Percentiles rank a stretch among this genome's conserved stretches.
phyloP scores from a whole-genome alignment of 2,888 invertebrate species.

The Dastarcus helophoroides region DNA sequence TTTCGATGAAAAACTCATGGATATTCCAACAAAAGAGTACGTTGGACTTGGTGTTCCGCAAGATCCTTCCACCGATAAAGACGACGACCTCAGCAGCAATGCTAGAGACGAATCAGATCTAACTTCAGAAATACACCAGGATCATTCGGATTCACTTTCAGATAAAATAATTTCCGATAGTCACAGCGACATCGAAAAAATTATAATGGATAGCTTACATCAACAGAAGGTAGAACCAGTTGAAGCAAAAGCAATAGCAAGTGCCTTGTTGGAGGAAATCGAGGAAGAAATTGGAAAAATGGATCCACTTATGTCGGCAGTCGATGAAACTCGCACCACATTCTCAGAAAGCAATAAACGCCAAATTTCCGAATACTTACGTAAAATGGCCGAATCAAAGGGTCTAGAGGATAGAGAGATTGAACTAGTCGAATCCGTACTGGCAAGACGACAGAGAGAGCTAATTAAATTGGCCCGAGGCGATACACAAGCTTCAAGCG shows the following conservation, averaged over 20 bases:
- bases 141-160: slow-evolving; percentile 32
- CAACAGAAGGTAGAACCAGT: slow-evolving; percentile 37
- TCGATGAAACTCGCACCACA: slow-evolving; percentile 14
- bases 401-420: slow-evolving; percentile 39
- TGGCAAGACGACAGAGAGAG: slow-evolving; percentile 37
- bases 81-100: slow-evolving; percentile 31
- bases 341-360: slow-evolving; percentile 25
- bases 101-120: slow-evolving; percentile 32
- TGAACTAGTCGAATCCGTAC: slow-evolving; percentile 40
- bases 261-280: slow-evolving; percentile 42
- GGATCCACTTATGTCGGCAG: slow-evolving; percentile 14
- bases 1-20: slow-evolving; percentile 31
- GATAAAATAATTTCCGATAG: slow-evolving; percentile 34
- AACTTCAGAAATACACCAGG: slow-evolving; percentile 34
- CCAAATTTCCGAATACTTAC: slow-evolving; percentile 36
- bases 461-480: slow-evolving; percentile 34
- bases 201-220: slow-evolving; percentile 34
- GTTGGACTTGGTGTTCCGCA: background rate
- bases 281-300: slow-evolving; percentile 42
- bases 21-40: slow-evolving; percentile 10
- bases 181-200: slow-evolving; percentile 34
- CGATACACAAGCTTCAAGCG: slow-evolving; percentile 42
- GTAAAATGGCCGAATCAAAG: slow-evolving; percentile 36
- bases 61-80: slow-evolving; percentile 18
- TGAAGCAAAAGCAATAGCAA: slow-evolving; percentile 41